A percentile compares a stretch with the other conserved stretches of the same genome.
Evolutionary conservation across 2,888 invertebrate genomes (phyloP).

Genomic region (Agrypnus murinus): DNA sequence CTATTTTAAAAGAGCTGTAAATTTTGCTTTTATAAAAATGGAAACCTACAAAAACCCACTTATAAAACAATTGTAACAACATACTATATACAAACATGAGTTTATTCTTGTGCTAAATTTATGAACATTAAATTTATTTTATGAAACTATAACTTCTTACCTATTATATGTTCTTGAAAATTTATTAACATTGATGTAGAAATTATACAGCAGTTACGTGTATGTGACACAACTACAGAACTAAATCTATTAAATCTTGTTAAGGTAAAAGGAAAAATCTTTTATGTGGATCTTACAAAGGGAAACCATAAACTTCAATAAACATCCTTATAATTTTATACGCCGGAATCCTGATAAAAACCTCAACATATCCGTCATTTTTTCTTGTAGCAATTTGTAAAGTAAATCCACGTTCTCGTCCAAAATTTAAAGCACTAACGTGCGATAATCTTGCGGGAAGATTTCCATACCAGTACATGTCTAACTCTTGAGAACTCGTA

Average conservation of each 20-base stretch:
- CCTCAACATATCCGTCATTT: slow-evolving; percentile 31
- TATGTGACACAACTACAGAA: too few species aligned
- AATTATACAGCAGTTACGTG: slow-evolving; percentile 22
- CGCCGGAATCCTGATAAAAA: slow-evolving; percentile 32
- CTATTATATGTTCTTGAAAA: slow-evolving; percentile 9
- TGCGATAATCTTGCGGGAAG: slow-evolving; percentile 36
- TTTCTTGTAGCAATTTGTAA: slow-evolving; percentile 29
- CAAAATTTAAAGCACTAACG: slow-evolving; percentile 44
- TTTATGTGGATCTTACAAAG: neutral
- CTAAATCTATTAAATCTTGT: too few species aligned
- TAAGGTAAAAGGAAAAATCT: too few species aligned
- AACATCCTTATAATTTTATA: slow-evolving; percentile 35
- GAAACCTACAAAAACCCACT: too few species aligned
- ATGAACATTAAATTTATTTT: slow-evolving; percentile 26
- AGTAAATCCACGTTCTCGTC: slow-evolving; percentile 40
- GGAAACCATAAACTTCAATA: slow-evolving; percentile 35
- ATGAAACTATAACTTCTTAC: slow-evolving; percentile 20
- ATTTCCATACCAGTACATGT: slow-evolving; percentile 41
- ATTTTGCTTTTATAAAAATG: too few species aligned
- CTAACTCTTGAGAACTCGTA: slow-evolving; percentile 30
- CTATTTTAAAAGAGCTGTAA: too few species aligned
- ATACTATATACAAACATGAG: neutral
- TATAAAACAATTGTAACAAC: neutral
- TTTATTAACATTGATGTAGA: slow-evolving; percentile 29
- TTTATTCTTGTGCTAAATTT: slow-evolving; percentile 4